Percentiles rank a stretch among this genome's conserved stretches.
Evolutionary conservation across 1,140 invertebrate species (phyloP).

Genomic region (Saccostrea echinata): DNA sequence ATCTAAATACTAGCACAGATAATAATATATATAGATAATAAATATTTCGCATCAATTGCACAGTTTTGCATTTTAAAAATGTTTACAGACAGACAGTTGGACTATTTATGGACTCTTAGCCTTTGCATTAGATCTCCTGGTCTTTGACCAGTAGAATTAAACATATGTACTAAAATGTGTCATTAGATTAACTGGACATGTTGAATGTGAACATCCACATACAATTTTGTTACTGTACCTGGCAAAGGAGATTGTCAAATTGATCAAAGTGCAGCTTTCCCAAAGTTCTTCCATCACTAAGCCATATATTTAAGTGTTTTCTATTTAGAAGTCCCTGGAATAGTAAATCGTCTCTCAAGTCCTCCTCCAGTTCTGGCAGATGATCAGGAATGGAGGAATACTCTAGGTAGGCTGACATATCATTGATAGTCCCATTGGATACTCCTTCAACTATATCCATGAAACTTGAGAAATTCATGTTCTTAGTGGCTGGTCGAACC

Average conservation of each 20-base stretch:
- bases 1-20: no score
- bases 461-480: conserved; percentile 75
- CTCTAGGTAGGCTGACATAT: conserved; percentile 77
- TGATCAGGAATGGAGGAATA: conserved; percentile 75
- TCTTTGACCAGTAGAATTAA: no score
- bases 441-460: conserved; percentile 71
- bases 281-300: conserved; percentile 78
- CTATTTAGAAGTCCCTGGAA: conserved; percentile 63
- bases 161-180: no score
- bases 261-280: conserved; percentile 78
- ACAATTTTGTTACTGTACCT: conserved; percentile 65
- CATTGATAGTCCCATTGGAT: conserved; percentile 60
- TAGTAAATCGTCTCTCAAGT: conserved; percentile 72
- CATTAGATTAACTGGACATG: no score
- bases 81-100: no score
- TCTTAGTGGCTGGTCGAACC: conserved; percentile 72
- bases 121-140: no score
- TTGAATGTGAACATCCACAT: not conserved
- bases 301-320: conserved; percentile 75
- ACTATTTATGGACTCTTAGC: no score
- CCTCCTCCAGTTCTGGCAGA: conserved; percentile 71
- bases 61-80: no score
- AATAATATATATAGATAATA: no score
- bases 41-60: no score
- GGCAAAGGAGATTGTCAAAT: conserved; percentile 77